Conservation (phyloP, 2,113 vertebrate genomes). For the Carlito syrichta region DNA sequence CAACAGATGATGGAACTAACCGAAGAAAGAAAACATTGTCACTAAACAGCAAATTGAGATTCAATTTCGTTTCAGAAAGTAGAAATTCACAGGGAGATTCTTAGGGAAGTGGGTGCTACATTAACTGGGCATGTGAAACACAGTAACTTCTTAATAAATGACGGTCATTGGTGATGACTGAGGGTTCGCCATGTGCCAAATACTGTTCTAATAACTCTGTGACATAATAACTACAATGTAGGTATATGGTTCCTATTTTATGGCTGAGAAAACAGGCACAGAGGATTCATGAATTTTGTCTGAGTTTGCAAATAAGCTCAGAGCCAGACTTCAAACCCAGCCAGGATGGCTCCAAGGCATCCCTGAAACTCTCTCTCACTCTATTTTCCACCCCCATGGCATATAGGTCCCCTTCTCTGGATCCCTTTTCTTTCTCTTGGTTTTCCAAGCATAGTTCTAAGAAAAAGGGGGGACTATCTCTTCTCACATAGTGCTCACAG, state of each 20-base stretch:
- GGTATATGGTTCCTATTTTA: background rate
- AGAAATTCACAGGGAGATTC: background rate
- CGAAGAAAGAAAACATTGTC: background rate
- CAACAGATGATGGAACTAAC: background rate
- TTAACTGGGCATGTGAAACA: background rate
- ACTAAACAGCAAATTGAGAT: background rate
- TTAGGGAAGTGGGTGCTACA: background rate
- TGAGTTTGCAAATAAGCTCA: background rate
- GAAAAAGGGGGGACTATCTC: constrained; percentile 39
- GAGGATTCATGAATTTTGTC: background rate
- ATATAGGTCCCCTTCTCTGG: background rate
- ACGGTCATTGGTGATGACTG: background rate
- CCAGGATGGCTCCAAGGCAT: background rate
- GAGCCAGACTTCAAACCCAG: background rate
- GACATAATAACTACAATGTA: background rate
- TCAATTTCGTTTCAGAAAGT: background rate
- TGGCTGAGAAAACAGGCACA: background rate
- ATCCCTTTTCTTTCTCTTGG: background rate
- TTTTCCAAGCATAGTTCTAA: background rate
- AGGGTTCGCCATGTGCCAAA: background rate
- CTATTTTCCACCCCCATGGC: background rate
- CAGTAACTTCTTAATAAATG: background rate
- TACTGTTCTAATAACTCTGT: background rate
- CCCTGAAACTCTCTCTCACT: background rate
- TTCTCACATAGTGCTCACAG: background rate